These are phyloP conservation scores for Drosophila birchii DNA, from an alignment of 2,888 invertebrate genomes.

Conservation along the genomic window DNA sequence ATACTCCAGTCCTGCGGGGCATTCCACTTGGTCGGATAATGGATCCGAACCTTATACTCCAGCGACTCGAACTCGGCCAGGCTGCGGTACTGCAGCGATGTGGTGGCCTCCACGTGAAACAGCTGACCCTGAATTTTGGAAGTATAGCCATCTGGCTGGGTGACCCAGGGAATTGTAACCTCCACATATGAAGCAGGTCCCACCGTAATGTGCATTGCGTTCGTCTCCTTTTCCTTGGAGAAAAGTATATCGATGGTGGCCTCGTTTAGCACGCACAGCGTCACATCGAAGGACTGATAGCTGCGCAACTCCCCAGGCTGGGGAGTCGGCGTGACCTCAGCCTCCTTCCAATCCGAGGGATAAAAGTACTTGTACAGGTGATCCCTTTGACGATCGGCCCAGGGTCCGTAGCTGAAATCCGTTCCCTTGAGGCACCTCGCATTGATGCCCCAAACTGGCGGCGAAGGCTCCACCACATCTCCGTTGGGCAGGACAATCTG, in stretches of 20 bases:
- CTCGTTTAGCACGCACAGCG: conserved; percentile 95
- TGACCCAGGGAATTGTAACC: conserved; percentile 97
- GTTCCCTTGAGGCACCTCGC: conserved; percentile 96
- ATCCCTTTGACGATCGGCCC: conserved; percentile 99
- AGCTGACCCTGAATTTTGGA: conserved; percentile 97
- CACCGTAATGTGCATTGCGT: conserved; percentile 97
- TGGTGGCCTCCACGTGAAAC: conserved; percentile 96
- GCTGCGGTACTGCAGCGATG: conserved; percentile 96
- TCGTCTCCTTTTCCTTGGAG: conserved; percentile 96
- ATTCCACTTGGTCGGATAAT: conserved; percentile 98
- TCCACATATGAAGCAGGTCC: conserved; percentile 98
- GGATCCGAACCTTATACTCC: conserved; percentile 91
- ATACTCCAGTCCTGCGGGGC: conserved; percentile 98
- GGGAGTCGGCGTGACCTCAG: conserved; percentile 92
- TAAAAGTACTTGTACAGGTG: conserved; percentile 98
- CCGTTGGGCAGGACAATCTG: conserved; percentile 95
- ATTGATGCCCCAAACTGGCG: conserved; percentile 98
- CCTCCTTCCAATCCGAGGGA: conserved; percentile 93
- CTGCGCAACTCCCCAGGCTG: conserved; percentile 94
- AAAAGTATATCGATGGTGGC: conserved; percentile 98
- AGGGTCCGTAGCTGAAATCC: conserved; percentile 98
- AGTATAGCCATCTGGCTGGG: conserved; percentile 93
- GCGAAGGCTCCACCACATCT: conserved; percentile 95
- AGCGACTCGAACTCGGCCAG: conserved; percentile 97
- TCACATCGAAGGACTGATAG: conserved; percentile 96